Evolutionary conservation across 1,140 invertebrate species (phyloP).

Genomic region (Formica exsecta): DNA sequence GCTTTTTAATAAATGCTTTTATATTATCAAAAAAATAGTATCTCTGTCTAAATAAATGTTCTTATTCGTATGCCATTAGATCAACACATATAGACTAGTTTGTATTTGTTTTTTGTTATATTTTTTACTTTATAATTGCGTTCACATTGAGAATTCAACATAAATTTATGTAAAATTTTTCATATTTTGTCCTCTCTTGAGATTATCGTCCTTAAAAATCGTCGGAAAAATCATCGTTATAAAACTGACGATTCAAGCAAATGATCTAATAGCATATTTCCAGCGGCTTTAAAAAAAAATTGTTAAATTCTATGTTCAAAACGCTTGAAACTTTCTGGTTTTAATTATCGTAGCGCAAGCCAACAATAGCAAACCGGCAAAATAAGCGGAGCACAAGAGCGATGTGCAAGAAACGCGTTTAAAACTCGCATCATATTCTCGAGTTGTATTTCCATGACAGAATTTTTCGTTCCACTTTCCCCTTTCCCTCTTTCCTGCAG

Average conservation of each 20-base stretch:
- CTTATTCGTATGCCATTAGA: background rate
- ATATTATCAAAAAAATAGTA: background rate
- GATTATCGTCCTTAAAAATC: background rate
- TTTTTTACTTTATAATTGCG: background rate
- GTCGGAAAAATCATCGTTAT: background rate
- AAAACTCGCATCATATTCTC: conserved; percentile 10
- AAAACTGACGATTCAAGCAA: background rate
- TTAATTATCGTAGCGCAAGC: background rate
- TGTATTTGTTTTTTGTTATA: background rate
- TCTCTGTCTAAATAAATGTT: background rate
- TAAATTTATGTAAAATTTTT: background rate
- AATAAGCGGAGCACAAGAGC: background rate
- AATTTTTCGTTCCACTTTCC: background rate
- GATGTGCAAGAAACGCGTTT: conserved; percentile 3
- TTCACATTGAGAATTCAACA: background rate
- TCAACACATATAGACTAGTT: background rate
- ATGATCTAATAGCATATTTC: background rate
- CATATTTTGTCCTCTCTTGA: background rate
- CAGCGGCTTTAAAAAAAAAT: background rate
- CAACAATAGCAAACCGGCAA: background rate
- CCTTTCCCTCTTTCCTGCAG: too few relatives aligned
- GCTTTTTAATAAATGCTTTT: background rate
- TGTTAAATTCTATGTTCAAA: background rate
- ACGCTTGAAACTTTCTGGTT: background rate
- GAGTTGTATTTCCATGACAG: conserved; percentile 9